Base-by-base conservation (phyloP, 2,888 invertebrate genomes). In the Drepana falcataria region DNA sequence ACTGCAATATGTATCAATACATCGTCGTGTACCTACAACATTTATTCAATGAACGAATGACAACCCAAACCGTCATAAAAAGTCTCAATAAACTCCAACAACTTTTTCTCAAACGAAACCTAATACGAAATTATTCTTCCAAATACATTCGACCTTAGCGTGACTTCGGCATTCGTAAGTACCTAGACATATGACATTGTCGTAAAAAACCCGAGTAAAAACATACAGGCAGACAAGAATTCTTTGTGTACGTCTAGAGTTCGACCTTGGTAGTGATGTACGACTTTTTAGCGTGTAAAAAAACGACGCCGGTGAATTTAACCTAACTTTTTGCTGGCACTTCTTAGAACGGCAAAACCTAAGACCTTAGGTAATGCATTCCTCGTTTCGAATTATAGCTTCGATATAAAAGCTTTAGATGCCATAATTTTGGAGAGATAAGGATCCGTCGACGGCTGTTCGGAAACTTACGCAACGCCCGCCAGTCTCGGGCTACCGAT, bases 221-320 rank as follows among this genome's bases (percentile, higher is more conserved):
- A 87, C 85, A 75, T 59, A 72, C 75, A 69, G 67, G 73, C 85
- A 81, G 79, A 87, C 87, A 88, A 83, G 81, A 83, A 81, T 83
- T 85, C 90, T 86, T 90, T 90, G 87, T 89, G 75, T 77, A 76
- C 77, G 89, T 87, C 89, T 88, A 89, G 87, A 79, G 78, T 70
- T 60, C 67, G 84, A 85, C 89, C 90, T 90, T 90, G 82, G 69
- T 53, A 63, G 75, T 88, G 89, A 90, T 89, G 87, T 75, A 88
- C 88, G 83, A 79, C 85, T 87, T 85, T 87, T 87, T 87, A 83
- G 81, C 64, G 59, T 60, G 62, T 21, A 76, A 83, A 88, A 87
- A 88, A 85, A 80, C 57, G 55, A 74, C 82, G 85, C 85, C 85
- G 85, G 89, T 90, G 89, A 91, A 82, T 84, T 90, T 90, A 44